Conservation (phyloP, 2,797 vertebrate species). For the Phoebastria nigripes region DNA sequence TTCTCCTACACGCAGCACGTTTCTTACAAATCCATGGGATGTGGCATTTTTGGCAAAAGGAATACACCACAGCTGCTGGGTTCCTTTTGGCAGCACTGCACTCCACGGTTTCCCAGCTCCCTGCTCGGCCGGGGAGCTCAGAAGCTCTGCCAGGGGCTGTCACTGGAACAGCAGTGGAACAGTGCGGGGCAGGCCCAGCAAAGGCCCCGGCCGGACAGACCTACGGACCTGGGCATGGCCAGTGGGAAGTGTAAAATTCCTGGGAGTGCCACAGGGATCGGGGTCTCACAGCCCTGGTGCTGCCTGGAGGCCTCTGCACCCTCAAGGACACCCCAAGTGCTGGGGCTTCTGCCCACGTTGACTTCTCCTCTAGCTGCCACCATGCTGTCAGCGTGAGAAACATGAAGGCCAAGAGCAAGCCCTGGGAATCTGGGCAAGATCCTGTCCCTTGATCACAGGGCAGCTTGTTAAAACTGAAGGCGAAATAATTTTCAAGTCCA, state of each 20-base stretch:
- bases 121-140: rapidly evolving
- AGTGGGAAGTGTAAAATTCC: background rate
- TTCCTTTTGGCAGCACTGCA: background rate
- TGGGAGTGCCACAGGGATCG: rapidly evolving
- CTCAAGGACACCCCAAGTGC: rapidly evolving
- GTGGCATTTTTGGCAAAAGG: background rate
- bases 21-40: background rate
- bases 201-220: rapidly evolving
- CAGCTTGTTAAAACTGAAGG: background rate
- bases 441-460: background rate
- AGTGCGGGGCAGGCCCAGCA: rapidly evolving
- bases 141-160: background rate
- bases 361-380: background rate
- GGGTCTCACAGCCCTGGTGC: background rate
- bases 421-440: background rate
- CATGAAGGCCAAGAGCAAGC: background rate
- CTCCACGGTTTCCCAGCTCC: rapidly evolving
- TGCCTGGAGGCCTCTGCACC: background rate
- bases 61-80: no score
- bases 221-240: no score
- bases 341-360: rapidly evolving
- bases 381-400: background rate
- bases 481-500: background rate
- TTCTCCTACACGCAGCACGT: background rate
- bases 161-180: no score